Base-by-base conservation (phyloP, 2,113 vertebrate species). In the Stigmatopora nigra region DNA sequence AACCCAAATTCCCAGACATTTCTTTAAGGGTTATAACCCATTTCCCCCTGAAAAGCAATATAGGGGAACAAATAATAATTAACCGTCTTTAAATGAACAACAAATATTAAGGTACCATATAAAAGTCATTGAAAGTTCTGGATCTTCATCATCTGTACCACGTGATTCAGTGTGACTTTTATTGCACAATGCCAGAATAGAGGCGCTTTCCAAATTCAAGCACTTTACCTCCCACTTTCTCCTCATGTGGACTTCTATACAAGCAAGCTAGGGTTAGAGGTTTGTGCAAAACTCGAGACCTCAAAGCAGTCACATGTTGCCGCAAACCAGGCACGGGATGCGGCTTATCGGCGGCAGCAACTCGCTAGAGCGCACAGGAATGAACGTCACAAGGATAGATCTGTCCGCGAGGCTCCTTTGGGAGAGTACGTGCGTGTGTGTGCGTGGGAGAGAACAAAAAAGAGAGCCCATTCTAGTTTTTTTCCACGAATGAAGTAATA, bases 221-320 rank as follows among this genome's bases (percentile, higher is more conserved):
- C 44, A 61, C 47, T 20, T 44, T 10, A 9, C 9, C 53, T 68
- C 64, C 58, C 12, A 46, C 56, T 1, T 44, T 65, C 19, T 66
- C 52, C 22, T 66, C 52, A 47, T 4, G 52, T 59, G 72, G 61
- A 20, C 61, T 62, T 10, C 19, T 19, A 41, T 60, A 69, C 68
- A 63, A 55, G 55, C 64, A 9, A 68, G 9, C 36, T 56, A 62
- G 12, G 65, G 17, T 36, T 41, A 12, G 8, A 44, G 16, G 72
- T 75, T 70, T 70, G 68, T 60, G 22, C 63, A 63, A 17, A 47
- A 45, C 69, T 55, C 63, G 13, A 53, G 44, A 83, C 83, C 87
- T 82, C 75, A 80, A 82, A 78, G 80, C 58, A 72, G 75, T 91
- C 89, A 91, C 89, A 91, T 89, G 90, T 72, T 78, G 56, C 68